These are phyloP conservation scores for Lateolabrax maculatus DNA, from an alignment of 2,797 vertebrate species.

Conservation along the genomic window DNA sequence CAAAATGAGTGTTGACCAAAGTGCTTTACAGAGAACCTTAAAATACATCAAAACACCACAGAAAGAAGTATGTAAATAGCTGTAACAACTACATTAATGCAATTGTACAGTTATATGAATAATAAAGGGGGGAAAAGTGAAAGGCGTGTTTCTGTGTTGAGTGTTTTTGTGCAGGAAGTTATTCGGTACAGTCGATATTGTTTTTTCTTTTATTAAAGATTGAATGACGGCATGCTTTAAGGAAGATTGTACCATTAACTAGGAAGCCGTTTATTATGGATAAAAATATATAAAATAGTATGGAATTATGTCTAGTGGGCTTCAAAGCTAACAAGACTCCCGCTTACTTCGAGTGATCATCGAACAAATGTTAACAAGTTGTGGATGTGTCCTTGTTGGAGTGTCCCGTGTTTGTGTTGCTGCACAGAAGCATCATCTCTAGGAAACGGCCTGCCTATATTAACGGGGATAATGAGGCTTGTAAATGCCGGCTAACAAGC, in stretches of 20 bases:
- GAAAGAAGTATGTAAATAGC: neutral
- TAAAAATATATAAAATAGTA: neutral
- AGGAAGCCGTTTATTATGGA: neutral
- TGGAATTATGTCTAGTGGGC: neutral
- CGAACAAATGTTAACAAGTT: neutral
- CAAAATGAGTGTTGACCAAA: neutral
- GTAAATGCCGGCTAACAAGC: neutral
- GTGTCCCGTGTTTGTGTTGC: conserved; percentile 8
- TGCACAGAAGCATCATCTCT: neutral
- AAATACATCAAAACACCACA: neutral
- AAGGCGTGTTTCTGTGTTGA: neutral
- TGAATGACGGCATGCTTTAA: neutral
- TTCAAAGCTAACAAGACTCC: neutral
- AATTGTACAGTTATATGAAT: neutral
- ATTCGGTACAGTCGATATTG: neutral
- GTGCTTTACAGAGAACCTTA: neutral
- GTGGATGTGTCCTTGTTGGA: no score
- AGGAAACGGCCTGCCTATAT: neutral
- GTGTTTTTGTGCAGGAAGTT: neutral
- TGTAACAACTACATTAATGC: no score
- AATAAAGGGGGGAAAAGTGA: neutral
- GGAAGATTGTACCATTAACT: neutral
- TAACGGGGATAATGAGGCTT: conserved; percentile 6
- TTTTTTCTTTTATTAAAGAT: neutral
- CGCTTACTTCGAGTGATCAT: neutral